These are phyloP conservation scores for Bubalus kerabau DNA, from an alignment of 2,113 vertebrate species.

Conservation along the genomic window DNA sequence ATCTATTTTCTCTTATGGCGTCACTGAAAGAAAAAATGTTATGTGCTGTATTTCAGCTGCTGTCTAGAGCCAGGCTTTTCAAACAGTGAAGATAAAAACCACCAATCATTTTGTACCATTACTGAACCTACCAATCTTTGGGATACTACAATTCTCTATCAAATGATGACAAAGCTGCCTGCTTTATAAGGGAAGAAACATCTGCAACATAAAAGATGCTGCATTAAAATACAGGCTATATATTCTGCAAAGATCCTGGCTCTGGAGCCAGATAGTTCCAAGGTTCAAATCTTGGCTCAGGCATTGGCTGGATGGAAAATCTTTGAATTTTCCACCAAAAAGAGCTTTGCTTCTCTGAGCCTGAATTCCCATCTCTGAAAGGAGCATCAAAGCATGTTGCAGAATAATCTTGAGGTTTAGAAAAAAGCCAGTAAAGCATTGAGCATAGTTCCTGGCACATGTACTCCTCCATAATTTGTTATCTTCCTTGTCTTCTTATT, in stretches of 20 bases:
- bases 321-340: background rate
- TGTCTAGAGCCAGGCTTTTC: background rate
- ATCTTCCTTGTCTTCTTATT: background rate
- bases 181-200: background rate
- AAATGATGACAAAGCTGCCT: background rate
- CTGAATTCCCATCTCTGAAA: background rate
- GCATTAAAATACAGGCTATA: background rate
- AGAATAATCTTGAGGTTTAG: background rate
- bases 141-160: slow-evolving; percentile 27
- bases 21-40: background rate
- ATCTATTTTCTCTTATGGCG: slow-evolving; percentile 11
- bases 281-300: background rate
- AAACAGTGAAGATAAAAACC: slow-evolving; percentile 39
- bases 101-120: slow-evolving; percentile 25
- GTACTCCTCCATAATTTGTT: background rate
- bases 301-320: background rate
- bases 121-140: slow-evolving; percentile 23
- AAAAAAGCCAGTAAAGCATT: background rate
- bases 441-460: background rate
- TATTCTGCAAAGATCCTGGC: background rate
- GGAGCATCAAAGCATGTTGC: background rate
- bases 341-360: background rate
- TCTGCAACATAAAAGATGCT: background rate
- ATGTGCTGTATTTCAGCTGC: background rate
- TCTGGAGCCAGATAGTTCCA: background rate